phyloP scores from a whole-genome alignment of 2,113 vertebrate species.

The Rynchops niger region DNA sequence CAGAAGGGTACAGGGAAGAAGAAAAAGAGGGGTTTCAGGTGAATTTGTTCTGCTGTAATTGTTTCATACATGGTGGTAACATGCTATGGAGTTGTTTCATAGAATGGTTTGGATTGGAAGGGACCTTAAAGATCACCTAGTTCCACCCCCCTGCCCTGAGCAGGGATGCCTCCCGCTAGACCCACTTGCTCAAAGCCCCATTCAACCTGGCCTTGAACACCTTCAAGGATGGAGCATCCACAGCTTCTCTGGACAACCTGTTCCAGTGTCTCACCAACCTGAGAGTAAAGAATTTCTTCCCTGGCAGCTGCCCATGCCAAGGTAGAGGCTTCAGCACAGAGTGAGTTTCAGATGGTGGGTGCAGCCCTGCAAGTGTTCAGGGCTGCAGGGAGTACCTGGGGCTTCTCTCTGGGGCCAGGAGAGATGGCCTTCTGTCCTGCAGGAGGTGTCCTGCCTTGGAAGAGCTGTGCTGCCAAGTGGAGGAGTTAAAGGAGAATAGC shows the following conservation, averaged over 20 bases:
- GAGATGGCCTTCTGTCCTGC: neutral
- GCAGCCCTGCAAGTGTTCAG: neutral
- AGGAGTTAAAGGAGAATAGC: neutral
- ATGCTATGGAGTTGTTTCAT: accelerated
- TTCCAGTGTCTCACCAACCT: neutral
- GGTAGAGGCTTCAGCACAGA: neutral
- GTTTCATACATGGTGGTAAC: neutral
- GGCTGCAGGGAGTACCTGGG: neutral
- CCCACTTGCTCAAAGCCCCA: neutral
- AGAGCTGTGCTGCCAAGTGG: neutral
- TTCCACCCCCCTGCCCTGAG: neutral
- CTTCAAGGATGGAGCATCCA: neutral
- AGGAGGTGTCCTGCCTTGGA: neutral
- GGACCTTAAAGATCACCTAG: neutral
- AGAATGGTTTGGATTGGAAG: neutral
- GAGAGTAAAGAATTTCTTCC: neutral
- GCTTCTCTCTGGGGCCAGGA: neutral
- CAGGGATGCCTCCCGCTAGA: neutral
- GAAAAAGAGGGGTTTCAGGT: accelerated
- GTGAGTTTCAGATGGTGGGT: neutral
- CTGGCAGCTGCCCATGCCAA: accelerated
- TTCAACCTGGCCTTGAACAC: neutral
- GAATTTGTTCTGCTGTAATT: neutral
- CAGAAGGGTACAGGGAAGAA: neutral
- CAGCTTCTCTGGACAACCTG: neutral